Evolutionary conservation across 2,888 invertebrate genomes (phyloP).

Genomic region (Phaonia tiefii): DNA sequence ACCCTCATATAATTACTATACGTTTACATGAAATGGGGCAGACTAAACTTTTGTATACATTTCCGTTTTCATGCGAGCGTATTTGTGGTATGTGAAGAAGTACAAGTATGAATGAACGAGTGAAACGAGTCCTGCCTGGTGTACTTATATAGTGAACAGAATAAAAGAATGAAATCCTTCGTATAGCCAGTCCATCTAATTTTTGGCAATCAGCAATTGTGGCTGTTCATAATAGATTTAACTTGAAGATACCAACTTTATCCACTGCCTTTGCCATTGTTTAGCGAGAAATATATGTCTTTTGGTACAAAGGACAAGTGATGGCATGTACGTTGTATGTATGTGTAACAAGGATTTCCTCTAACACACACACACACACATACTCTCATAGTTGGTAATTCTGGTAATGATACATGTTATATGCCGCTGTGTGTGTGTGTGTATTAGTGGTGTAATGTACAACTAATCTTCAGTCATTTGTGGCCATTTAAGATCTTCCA

Average conservation of each 20-base stretch:
- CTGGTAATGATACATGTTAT: conserved; percentile 27
- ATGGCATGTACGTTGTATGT: background rate
- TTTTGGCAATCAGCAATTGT: conserved; percentile 64
- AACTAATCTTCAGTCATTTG: conserved; percentile 63
- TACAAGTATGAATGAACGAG: background rate
- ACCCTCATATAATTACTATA: background rate
- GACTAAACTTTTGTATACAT: conserved; percentile 2
- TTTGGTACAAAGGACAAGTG: background rate
- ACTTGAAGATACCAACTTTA: conserved; percentile 56
- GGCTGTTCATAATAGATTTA: conserved; percentile 56
- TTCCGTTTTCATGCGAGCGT: background rate
- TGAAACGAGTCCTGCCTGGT: background rate
- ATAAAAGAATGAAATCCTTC: conserved; percentile 22
- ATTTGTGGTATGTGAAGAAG: background rate
- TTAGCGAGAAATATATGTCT: background rate
- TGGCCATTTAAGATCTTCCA: conserved; percentile 64
- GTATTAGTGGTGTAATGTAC: conserved; percentile 9
- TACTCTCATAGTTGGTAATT: background rate
- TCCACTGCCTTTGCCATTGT: conserved; percentile 25
- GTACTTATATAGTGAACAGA: conserved; percentile 3
- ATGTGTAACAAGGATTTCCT: no score
- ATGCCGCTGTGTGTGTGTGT: background rate
- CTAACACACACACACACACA: no score
- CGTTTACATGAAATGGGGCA: background rate
- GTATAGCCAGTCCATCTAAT: conserved; percentile 57